Base-by-base conservation (phyloP, 2,797 vertebrate species). In the Typhlichthys eigenmanni region DNA sequence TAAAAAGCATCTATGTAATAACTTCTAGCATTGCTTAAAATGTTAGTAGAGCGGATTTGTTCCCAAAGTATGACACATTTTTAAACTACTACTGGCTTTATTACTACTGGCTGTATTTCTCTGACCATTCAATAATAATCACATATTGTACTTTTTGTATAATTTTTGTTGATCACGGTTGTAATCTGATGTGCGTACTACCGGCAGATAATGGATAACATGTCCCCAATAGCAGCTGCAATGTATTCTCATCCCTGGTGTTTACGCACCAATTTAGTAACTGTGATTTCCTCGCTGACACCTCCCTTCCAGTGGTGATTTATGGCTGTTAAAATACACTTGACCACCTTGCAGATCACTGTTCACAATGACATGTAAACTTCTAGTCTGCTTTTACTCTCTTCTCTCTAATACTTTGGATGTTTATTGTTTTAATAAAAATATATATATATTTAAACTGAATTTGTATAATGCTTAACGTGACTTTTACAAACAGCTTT, bases 401-500 rank as follows among this genome's bases (percentile, higher is more conserved):
- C 4, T 55, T 83, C 57, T 59, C 46, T 46, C 72, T 83, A 76
- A 85, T 69, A 81, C 66, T 85, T 83, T 85, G 66, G 81, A 86
- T 85, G 85, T 87, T 82, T 74, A 62, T 84, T 82, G 71, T 87
- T 87, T 84, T 78, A 80, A 84, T 81, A 79, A 82, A 81, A 72
- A 66, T 64, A 64, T 3, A 51, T 12, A 54, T 10, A 66, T 6
- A 32, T 29, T 29, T 29, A 53, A 64, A 50, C 65, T 48, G 2
- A 9, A 47, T 70, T 67, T 71, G 17, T 65, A 29, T 29, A 29
- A 29, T 29, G 24, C 24, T 29, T 29, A 29, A 29, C 4, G 67
- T 79, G 50, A 6, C 71, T 82, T 84, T 75, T 76, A 69, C 59
- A 57, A 66, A 13, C 43, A 60, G 50, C 51, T 73, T 60, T 48